phyloP scores from a whole-genome alignment of 2,888 invertebrate genomes.

The Elysia crispata region DNA sequence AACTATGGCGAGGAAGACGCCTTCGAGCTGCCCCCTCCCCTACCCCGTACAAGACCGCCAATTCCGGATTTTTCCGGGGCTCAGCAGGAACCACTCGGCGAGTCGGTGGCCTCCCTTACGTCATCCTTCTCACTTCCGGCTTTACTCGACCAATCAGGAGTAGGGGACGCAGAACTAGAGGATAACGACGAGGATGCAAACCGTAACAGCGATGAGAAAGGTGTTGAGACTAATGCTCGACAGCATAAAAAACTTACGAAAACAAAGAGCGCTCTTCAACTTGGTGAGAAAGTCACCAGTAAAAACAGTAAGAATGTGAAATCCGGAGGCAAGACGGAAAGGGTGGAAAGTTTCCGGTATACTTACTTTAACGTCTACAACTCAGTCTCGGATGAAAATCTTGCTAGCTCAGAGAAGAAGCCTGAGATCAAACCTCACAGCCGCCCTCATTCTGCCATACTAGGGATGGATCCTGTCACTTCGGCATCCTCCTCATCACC shows the following conservation, averaged over 20 bases:
- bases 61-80: conserved; percentile 6
- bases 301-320: too few species aligned
- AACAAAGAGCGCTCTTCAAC: background rate
- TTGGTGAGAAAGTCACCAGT: too few species aligned
- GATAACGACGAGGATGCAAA: background rate
- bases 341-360: too few species aligned
- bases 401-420: too few species aligned
- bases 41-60: conserved; percentile 30
- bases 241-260: background rate
- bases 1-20: background rate
- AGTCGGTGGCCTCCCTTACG: background rate
- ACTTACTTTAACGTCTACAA: too few species aligned
- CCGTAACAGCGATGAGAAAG: background rate
- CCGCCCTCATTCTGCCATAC: too few species aligned
- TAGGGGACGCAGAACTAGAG: background rate
- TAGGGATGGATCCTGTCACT: too few species aligned
- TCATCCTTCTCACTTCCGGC: conserved; percentile 34
- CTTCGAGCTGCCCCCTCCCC: conserved; percentile 10
- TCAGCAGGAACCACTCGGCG: background rate
- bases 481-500: too few species aligned
- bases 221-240: background rate
- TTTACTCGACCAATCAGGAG: conserved; percentile 1
- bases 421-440: too few species aligned
- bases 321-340: too few species aligned
- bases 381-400: too few species aligned